Evolutionary conservation across 2,888 invertebrate species (phyloP).

Genomic region (Pelosia muscerda): DNA sequence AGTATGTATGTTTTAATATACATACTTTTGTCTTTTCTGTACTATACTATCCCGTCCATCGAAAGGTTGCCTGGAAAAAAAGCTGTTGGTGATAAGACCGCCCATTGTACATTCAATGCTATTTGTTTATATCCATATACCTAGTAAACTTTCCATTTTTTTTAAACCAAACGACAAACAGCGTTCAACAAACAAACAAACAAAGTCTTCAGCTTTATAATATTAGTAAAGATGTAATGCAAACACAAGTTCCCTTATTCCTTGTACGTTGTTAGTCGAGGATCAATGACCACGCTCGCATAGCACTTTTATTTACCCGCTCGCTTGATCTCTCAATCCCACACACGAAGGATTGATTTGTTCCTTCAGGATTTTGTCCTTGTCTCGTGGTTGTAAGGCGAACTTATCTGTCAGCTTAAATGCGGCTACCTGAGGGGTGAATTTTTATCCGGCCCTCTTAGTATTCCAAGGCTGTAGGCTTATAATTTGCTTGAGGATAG

Average conservation of each 20-base stretch:
- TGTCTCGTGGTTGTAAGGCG: conserved; percentile 65
- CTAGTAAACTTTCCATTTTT: no score
- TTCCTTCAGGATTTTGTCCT: conserved; percentile 73
- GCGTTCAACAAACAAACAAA: no score
- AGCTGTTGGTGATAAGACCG: no score
- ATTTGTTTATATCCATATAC: no score
- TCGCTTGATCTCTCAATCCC: conserved; percentile 71
- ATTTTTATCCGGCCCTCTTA: conserved; percentile 79
- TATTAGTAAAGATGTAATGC: no score
- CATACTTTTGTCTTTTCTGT: no score
- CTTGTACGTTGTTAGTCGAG: conserved; percentile 69
- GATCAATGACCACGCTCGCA: conserved; percentile 69
- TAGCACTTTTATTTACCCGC: conserved; percentile 72
- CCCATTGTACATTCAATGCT: no score
- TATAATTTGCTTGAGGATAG: conserved; percentile 79
- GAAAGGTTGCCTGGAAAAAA: no score
- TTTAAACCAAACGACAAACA: no score
- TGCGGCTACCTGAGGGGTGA: conserved; percentile 78
- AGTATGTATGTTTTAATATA: no score
- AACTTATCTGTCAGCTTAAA: conserved; percentile 81
- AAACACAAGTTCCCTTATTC: conserved; percentile 58
- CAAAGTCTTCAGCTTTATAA: no score
- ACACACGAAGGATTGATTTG: conserved; percentile 75
- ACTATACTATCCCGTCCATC: no score
- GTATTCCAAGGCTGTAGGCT: conserved; percentile 79